Evolutionary conservation across 2,797 vertebrate species (phyloP), one percentile per base, ranked within the genome.

Genomic region (Esox masquinongy): DNA sequence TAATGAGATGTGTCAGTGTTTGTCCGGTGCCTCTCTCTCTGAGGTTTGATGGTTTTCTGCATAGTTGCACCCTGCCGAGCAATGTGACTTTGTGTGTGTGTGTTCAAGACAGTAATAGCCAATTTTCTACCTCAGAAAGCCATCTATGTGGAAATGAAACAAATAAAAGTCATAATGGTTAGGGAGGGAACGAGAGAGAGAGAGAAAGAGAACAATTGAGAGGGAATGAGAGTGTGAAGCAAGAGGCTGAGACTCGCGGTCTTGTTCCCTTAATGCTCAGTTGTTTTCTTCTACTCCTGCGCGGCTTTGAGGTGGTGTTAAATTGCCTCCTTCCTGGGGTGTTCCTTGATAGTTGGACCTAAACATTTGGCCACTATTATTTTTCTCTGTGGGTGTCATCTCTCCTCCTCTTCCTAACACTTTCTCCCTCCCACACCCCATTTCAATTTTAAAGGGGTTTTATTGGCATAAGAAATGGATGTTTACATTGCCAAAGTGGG

Each of bases 121-220:
- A 88, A 92, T 92, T 89, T 90, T 79, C 85, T 73, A 75, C 76
- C 80, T 78, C 56, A 22, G 31, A 84, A 92, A 88, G 76, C 83
- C 75, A 90, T 90, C 86, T 86, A 85, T 88, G 86, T 91, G 89
- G 87, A 89, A 91, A 91, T 90, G 84, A 85, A 88, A 83, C 83
- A 75, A 70, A 79, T 81, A 83, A 80, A 73, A 85, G 77, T 85
- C 73, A 84, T 89, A 34, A 43, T 53, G 31, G 36, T 68, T n/a
- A 51, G 67, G 66, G 39, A 67, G 26, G 29, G 17, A 61, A 47
- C 17, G 34, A 51, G 43, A 66, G 43, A n/a, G 61, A 50, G 31
- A 12, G 39, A 76, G 70, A 47, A n/a, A 47, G 39, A 19, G 31
- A 12, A 74, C 74, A 16, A 68, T 66, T 85, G 79, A 22, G 56